Base-by-base conservation (phyloP, 2,888 invertebrate species). In the Malacosoma neustria region DNA sequence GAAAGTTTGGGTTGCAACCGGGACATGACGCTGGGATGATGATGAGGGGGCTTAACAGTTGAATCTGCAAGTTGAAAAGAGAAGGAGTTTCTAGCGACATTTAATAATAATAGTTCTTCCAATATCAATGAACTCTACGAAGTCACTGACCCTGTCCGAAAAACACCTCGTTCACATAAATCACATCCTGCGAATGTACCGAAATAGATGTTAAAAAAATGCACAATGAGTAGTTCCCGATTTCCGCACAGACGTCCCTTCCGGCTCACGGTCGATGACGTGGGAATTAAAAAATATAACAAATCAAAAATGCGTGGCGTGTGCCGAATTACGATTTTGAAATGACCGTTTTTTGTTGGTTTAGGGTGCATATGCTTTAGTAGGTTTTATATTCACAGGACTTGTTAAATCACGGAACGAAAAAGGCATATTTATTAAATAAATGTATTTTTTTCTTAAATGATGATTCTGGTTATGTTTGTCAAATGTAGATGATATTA, bases 151-250 rank as follows among this genome's bases (percentile, higher is more conserved):
- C 61, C 11, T 9, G 11, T 43, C 45, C 54, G 49, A 59, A 71
- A 67, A 58, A 45, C 54, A 49, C 50, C 12, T 4, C 30, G 14
- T 30, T 14, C 35, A 30, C 11, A 35, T 29, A 33, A 44, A 51
- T 60, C 61, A 72, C 73, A 72, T 82, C 84, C 82, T 81, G 79
- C 73, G 65, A 73, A 77, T 66, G 63, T 61, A 64, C 64, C 46
- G 59, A 74, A 76, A 80, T 73, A 76, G 74, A 69, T 61, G 58
- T 61, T 59, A 61, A 71, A 64, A 67, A 74, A 73, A 79, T 73
- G 70, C 77, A 75, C 71, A 74, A 63, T 63, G 69, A 51, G 45
- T 50, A 54, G 61, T 65, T 63, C 65, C 68, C 61, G 49, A 63
- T 69, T 76, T 73, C 73, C 75, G 70, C 49, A 63, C 76, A 74